Base-by-base conservation (phyloP, 1,140 invertebrate species). In the Drosophila hydei region DNA sequence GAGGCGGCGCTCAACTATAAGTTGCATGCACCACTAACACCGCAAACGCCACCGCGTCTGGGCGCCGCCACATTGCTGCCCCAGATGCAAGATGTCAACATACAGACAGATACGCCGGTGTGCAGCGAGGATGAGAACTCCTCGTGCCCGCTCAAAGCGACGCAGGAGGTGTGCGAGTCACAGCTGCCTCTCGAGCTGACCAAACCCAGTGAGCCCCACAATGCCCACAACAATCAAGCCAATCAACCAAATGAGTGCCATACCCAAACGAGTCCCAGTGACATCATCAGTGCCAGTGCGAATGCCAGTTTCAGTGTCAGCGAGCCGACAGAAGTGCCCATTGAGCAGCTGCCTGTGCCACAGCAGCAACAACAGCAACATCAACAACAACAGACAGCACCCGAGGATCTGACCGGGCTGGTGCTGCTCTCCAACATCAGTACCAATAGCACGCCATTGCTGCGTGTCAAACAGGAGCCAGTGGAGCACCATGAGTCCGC, bases 391-490 rank as follows among this genome's bases (percentile, higher is more conserved):
- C 77, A 83, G 38, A 55, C 77, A 12, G 51, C 72, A 11, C 69
- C 91, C 1, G 94, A 94, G 0, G 96, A 97, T 89, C 91, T 96
- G 1, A 96, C 96, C 76, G 96, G 96, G 0, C 89, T 97, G 38
- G 95, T 97, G 92, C 88, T 97, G 12, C 88, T 97, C 5, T 97
- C 96, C 0, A 96, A 96, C 77, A 91, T 91, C 9, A 97, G 96
- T 78, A 96, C 97, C 55, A 87, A 75, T 11, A 87, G 81, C 40
- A 89, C 68, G 8, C 74, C 84, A 1, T 30, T 79, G 21, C 43
- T 89, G 60, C 75, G 87, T 3, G 90, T 91, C 16, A 92, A 92
- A 30, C 89, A 91, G 71, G 91, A 92, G 48, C 91, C 91, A 7
- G 8, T 80, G 36, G 91, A 91, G 38, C 61, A 79, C 2, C 27